Conservation (phyloP, 2,888 invertebrate genomes). For the Plusia festucae region DNA sequence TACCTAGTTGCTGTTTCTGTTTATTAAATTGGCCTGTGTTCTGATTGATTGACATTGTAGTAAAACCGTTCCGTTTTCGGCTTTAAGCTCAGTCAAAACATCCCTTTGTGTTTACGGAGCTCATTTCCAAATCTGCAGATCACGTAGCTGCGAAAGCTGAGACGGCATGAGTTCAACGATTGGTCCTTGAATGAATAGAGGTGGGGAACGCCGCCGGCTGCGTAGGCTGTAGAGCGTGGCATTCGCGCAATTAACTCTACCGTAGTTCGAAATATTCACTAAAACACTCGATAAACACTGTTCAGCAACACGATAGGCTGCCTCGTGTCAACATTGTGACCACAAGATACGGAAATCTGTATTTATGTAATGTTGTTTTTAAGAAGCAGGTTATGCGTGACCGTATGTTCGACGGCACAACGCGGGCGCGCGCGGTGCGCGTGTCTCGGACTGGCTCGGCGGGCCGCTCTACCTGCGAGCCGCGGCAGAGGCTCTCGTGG, state of each 20-base stretch:
- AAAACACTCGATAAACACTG: slow-evolving; percentile 62
- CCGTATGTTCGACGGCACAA: slow-evolving; percentile 62
- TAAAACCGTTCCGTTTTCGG: slow-evolving; percentile 70
- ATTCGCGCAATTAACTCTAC: slow-evolving; percentile 83
- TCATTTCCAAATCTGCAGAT: slow-evolving; percentile 77
- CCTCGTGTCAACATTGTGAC: slow-evolving; percentile 28
- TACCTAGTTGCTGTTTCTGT: slow-evolving; percentile 87
- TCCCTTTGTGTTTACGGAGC: slow-evolving; percentile 65
- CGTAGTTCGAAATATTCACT: slow-evolving; percentile 52
- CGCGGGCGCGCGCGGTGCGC: slow-evolving; percentile 82
- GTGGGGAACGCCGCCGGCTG: slow-evolving; percentile 86
- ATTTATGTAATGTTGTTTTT: slow-evolving; percentile 70
- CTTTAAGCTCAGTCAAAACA: slow-evolving; percentile 75
- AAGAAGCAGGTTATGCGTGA: slow-evolving; percentile 69
- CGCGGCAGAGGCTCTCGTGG: slow-evolving; percentile 74
- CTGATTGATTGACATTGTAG: slow-evolving; percentile 88
- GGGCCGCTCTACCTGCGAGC: slow-evolving; percentile 74
- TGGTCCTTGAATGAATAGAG: slow-evolving; percentile 87
- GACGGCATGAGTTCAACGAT: slow-evolving; percentile 84
- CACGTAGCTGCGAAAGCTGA: slow-evolving; percentile 75
- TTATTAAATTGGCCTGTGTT: slow-evolving; percentile 85
- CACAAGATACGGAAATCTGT: slow-evolving; percentile 46
- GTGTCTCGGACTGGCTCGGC: slow-evolving; percentile 74
- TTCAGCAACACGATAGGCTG: slow-evolving; percentile 33
- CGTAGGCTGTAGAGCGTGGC: slow-evolving; percentile 87